phyloP scores from a whole-genome alignment of 1,140 invertebrate species.

The Sitobion miscanthi region DNA sequence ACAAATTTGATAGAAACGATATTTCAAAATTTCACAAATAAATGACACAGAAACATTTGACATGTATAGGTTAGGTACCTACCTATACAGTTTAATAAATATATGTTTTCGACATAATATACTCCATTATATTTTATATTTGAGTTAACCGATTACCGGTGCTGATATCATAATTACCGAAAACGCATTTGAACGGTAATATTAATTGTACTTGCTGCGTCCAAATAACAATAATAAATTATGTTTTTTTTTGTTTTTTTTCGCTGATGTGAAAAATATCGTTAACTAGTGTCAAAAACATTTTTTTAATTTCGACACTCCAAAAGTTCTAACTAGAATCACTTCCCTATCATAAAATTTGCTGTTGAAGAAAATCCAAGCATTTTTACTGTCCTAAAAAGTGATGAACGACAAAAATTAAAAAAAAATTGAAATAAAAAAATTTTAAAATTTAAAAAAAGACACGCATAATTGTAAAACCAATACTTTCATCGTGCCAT shows the following conservation, averaged over 20 bases:
- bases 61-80: not conserved
- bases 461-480: too few relatives aligned
- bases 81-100: not conserved
- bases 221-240: not conserved
- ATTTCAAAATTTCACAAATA: not conserved
- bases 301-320: too few relatives aligned
- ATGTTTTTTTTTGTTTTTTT: not conserved
- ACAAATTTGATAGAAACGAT: not conserved
- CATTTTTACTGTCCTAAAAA: too few relatives aligned
- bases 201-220: not conserved
- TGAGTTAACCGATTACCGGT: not conserved
- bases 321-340: too few relatives aligned
- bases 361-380: too few relatives aligned
- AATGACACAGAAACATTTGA: not conserved
- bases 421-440: too few relatives aligned
- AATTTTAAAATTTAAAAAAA: too few relatives aligned
- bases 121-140: not conserved
- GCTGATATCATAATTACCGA: not conserved
- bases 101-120: not conserved
- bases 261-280: too few relatives aligned
- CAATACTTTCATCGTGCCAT: too few relatives aligned
- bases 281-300: too few relatives aligned
- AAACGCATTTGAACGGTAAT: not conserved
- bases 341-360: too few relatives aligned
- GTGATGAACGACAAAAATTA: too few relatives aligned